Conservation (phyloP, 2,888 invertebrate genomes). For the Drosophila borealis region DNA sequence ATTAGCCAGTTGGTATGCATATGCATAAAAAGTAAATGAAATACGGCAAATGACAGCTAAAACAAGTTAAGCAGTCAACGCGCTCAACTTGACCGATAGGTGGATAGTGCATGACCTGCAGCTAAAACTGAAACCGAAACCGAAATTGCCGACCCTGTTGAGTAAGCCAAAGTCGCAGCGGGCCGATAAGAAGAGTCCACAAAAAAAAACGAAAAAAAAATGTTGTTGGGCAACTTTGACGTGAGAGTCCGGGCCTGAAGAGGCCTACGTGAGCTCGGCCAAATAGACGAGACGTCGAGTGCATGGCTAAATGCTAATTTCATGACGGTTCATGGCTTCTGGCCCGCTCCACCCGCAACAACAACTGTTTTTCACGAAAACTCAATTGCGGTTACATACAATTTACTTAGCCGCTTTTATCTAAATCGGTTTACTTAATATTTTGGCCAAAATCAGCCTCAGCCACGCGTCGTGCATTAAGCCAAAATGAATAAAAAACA, state of each 20-base stretch:
- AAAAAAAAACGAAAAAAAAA: constrained; percentile 8
- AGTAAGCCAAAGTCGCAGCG: constrained; percentile 45
- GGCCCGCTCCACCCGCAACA: constrained; percentile 15
- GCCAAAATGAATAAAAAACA: constrained; percentile 6
- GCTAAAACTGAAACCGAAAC: constrained; percentile 17
- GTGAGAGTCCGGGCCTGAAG: constrained; percentile 8
- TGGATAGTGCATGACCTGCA: constrained; percentile 61
- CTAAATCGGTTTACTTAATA: constrained; percentile 17
- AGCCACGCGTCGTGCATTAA: constrained; percentile 63
- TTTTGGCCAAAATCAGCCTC: constrained; percentile 12
- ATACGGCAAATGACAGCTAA: not conserved
- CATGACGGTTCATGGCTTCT: constrained; percentile 21
- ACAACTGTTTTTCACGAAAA: constrained; percentile 3
- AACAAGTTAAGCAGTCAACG: constrained; percentile 42
- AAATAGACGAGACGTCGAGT: constrained; percentile 18
- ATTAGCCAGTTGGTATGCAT: constrained; percentile 45
- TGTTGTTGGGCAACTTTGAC: constrained; percentile 30
- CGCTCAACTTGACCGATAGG: constrained; percentile 74
- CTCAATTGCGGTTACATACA: constrained; percentile 13
- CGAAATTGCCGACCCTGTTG: constrained; percentile 40
- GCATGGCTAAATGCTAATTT: constrained; percentile 28
- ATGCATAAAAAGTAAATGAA: constrained; percentile 6
- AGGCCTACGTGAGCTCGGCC: constrained; percentile 56
- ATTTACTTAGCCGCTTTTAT: constrained; percentile 22
- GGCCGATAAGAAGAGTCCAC: constrained; percentile 33